Conservation (phyloP, 2,113 vertebrate species). For the Rhinogobius similis region DNA sequence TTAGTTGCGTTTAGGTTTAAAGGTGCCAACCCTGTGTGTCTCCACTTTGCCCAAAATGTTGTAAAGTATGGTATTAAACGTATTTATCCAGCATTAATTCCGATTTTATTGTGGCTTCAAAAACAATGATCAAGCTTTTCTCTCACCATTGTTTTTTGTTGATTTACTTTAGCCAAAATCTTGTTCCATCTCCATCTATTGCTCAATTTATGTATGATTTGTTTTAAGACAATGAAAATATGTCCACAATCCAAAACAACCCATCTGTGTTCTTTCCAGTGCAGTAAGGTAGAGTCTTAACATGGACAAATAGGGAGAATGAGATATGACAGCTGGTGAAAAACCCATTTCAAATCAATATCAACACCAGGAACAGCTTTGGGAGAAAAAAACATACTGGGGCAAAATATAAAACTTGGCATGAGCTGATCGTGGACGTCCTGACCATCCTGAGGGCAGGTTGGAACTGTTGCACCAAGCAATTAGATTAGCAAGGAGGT, state of each 20-base stretch:
- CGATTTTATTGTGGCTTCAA: too few species aligned
- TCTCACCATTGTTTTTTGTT: neutral
- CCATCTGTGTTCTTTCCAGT: too few species aligned
- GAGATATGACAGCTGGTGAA: too few species aligned
- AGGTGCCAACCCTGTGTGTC: too few species aligned
- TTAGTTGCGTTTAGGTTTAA: too few species aligned
- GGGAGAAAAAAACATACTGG: neutral
- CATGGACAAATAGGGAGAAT: too few species aligned
- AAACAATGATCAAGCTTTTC: too few species aligned
- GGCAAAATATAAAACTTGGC: neutral
- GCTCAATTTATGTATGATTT: neutral
- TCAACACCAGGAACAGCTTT: neutral
- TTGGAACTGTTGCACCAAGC: constrained; percentile 40
- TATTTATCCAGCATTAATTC: too few species aligned
- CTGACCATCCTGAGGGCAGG: constrained; percentile 20
- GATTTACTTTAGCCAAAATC: neutral
- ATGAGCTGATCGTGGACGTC: constrained; percentile 17
- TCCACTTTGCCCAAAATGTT: too few species aligned
- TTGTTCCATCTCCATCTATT: neutral
- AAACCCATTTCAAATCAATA: neutral
- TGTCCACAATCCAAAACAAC: neutral
- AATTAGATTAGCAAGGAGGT: constrained; percentile 54
- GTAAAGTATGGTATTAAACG: too few species aligned
- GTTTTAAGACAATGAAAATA: neutral
- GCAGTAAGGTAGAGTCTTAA: too few species aligned